Percentiles rank a stretch among this genome's conserved stretches.
Conservation (phyloP, 2,113 vertebrate genomes). For the Gila orcuttii region DNA sequence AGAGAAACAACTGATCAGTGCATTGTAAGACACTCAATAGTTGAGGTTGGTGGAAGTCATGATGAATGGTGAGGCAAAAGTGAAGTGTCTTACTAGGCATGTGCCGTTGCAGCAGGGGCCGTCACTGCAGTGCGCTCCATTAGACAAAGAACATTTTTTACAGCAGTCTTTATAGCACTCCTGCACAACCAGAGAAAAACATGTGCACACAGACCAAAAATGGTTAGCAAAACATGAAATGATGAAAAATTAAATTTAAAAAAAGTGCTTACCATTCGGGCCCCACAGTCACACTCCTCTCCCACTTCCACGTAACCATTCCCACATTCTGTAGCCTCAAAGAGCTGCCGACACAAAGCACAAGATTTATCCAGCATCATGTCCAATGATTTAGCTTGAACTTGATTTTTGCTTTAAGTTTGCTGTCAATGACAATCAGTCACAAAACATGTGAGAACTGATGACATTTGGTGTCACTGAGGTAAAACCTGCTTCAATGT, state of each 20-base stretch:
- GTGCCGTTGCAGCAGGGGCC: slow-evolving; percentile 96
- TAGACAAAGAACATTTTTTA: slow-evolving; percentile 98
- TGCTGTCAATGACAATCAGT: not conserved
- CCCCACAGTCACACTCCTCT: slow-evolving; percentile 95
- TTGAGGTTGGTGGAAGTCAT: not conserved
- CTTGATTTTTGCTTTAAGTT: slow-evolving; percentile 11
- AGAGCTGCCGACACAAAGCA: slow-evolving; percentile 80
- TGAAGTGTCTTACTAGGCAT: slow-evolving; percentile 83
- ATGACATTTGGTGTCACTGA: slow-evolving; percentile 9
- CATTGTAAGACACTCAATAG: not conserved
- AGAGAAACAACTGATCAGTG: slow-evolving; percentile 3
- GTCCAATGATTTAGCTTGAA: no score
- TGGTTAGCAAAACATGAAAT: no score
- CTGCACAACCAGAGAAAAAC: slow-evolving; percentile 67
- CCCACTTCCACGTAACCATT: slow-evolving; percentile 95
- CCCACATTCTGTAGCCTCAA: slow-evolving; percentile 91
- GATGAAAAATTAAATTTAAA: not conserved
- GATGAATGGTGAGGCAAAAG: slow-evolving; percentile 14
- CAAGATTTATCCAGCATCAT: not conserved
- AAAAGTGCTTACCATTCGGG: slow-evolving; percentile 76
- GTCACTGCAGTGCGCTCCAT: slow-evolving; percentile 94
- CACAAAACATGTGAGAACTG: not conserved
- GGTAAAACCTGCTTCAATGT: not conserved
- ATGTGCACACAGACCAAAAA: not conserved
- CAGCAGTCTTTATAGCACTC: slow-evolving; percentile 95